Base-by-base conservation (phyloP, 2,888 invertebrate species). In the Sympetrum striolatum region DNA sequence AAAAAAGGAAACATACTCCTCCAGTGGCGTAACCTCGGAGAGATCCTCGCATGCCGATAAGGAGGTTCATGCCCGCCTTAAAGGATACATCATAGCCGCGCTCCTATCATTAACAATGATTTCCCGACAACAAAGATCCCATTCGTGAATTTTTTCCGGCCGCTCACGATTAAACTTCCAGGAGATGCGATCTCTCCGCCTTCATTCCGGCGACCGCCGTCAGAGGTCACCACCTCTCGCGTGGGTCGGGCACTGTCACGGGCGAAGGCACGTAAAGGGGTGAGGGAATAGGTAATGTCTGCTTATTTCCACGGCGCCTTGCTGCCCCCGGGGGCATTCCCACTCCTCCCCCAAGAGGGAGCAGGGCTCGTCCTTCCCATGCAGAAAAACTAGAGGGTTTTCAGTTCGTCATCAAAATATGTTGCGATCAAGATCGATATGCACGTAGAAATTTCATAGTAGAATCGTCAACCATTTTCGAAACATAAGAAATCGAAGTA, bases 161-260 rank as follows among this genome's bases (percentile, higher is more conserved):
- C 60, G 73, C 73, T 73, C 73, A 73, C 73, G 73, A 73, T 73
- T 73, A 73, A 73, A 73, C 73, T 73, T 73, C 31, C 25, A 12
- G 31, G 73, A 73, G 73, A 73, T 73, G 73, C 31, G 31, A 73
- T 73, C 73, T 73, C 8, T 0, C 39, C n/a, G n/a, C 37, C 37
- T 37, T 86, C 64, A 37, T 86, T 86, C 86, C 37, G 64, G 60
- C 37, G 86, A n/a, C 64, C 37, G 86, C 64, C 37, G 60, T 37
- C 18, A 86, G 86, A 86, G 86, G 86, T 58, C 86, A 86, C 12
- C 22, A 86, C 86, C 86, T 60, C 14, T 60, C 37, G 37, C 60
- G 86, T 37, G 60, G 60, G 86, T 39, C 37, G 82, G 31, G 35
- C 60, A 86, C 86, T 60, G 60, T 86, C 60, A 86, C 86, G 15